Evolutionary conservation across 2,113 vertebrate species (phyloP).

Genomic region (Sus scrofa): T2T-Sscrofa CM000820.6:106335501-106336000

Average conservation of each 20-base stretch:
- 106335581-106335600: background rate
- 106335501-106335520: background rate
- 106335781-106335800: background rate
- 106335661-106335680: background rate
- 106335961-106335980: background rate
- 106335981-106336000: background rate
- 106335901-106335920: background rate
- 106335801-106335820: background rate
- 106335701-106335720: background rate
- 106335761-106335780: background rate
- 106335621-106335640: background rate
- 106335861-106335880: background rate
- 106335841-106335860: background rate
- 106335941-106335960: background rate
- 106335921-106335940: background rate
- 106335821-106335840: background rate
- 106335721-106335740: background rate
- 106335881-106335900: background rate
- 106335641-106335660: conserved; percentile 39
- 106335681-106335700: background rate
- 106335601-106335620: background rate
- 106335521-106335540: background rate
- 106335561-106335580: background rate
- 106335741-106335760: background rate
- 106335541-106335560: background rate